Percentiles rank a stretch among this genome's conserved stretches.
phyloP scores from a whole-genome alignment of 2,797 vertebrate species.

The Lepilemur ruficaudatus region DNA sequence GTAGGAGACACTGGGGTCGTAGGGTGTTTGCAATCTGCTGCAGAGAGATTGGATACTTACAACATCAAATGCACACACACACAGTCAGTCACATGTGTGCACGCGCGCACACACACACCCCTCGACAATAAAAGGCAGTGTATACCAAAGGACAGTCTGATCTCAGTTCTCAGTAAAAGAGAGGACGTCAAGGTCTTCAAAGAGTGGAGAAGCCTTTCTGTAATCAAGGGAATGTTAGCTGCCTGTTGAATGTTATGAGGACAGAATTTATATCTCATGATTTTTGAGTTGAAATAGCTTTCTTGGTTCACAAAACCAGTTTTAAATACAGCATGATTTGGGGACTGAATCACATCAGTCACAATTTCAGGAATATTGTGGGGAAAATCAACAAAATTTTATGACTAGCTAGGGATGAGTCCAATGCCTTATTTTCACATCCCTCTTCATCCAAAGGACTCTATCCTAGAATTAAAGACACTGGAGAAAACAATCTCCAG shows the following conservation, averaged over 20 bases:
- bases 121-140: neutral
- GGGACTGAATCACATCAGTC: neutral
- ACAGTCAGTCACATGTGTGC: neutral
- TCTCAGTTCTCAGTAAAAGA: neutral
- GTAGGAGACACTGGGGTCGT: too few relatives aligned
- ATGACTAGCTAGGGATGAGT: neutral
- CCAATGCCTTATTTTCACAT: neutral
- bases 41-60: neutral
- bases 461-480: neutral
- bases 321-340: neutral
- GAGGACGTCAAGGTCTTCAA: neutral
- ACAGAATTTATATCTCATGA: neutral
- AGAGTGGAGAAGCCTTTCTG: neutral
- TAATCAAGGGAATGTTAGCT: neutral
- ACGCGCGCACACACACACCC: too few relatives aligned
- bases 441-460: neutral
- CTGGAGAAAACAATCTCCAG: neutral
- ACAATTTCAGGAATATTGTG: neutral
- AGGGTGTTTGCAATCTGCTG: neutral
- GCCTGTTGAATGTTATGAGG: neutral
- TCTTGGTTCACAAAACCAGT: neutral
- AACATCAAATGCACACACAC: neutral
- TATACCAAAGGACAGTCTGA: neutral
- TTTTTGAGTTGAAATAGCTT: neutral
- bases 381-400: neutral